phyloP scores from a whole-genome alignment of 2,113 vertebrate genomes.

The Protobothrops mucrosquamatus region DNA sequence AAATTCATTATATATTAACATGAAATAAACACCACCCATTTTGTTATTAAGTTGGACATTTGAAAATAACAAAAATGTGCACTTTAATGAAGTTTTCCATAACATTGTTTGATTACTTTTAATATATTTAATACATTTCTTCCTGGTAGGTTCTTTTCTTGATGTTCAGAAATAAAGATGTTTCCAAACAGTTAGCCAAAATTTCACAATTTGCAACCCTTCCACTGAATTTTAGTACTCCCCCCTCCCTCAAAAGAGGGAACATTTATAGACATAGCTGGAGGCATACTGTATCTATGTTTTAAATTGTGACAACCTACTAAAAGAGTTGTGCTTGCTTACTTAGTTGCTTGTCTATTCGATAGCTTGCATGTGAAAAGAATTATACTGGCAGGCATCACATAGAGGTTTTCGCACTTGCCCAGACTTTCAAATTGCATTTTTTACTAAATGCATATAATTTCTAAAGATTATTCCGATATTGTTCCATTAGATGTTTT shows the following conservation, averaged over 20 bases:
- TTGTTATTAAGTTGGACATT: neutral
- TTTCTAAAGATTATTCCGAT: neutral
- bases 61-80: neutral
- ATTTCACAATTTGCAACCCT: neutral
- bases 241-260: neutral
- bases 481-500: neutral
- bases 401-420: neutral
- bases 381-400: neutral
- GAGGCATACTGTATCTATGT: neutral
- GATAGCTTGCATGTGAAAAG: neutral
- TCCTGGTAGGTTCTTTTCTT: neutral
- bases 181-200: neutral
- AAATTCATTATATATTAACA: neutral
- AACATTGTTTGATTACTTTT: neutral
- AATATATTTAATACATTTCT: neutral
- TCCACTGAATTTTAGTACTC: neutral
- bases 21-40: neutral
- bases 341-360: neutral
- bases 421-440: neutral
- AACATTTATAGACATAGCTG: neutral
- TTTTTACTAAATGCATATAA: neutral
- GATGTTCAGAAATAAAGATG: neutral
- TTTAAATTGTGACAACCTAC: neutral
- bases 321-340: neutral
- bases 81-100: neutral